These are phyloP conservation scores for Heteromyza rotundicornis DNA, from an alignment of 2,888 invertebrate species.

Conservation along the genomic window DNA sequence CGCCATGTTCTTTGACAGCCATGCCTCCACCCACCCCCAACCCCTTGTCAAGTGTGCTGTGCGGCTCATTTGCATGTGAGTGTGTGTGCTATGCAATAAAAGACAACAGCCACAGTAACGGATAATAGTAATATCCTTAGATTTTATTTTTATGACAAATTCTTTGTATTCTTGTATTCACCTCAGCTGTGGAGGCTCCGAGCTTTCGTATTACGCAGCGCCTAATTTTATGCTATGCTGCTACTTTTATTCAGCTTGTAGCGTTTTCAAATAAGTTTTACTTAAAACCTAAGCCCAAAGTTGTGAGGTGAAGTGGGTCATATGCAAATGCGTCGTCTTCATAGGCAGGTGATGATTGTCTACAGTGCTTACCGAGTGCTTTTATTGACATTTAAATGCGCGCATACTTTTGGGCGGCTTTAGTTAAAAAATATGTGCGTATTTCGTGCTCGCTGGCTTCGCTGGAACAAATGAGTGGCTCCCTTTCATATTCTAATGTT, in stretches of 20 bases:
- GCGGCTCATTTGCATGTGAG: neutral
- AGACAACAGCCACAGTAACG: constrained; percentile 1
- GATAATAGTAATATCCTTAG: constrained; percentile 16
- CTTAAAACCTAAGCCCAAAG: too few relatives aligned
- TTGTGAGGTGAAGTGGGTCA: too few relatives aligned
- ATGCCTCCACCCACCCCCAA: neutral
- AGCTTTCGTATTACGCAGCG: neutral
- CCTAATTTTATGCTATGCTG: constrained; percentile 13
- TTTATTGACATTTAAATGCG: constrained; percentile 43
- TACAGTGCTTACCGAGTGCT: constrained; percentile 30
- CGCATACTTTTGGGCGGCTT: neutral
- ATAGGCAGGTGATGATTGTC: constrained; percentile 45
- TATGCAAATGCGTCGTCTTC: neutral
- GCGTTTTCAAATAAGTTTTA: too few relatives aligned
- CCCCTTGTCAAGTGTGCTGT: neutral
- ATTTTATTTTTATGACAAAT: constrained; percentile 26
- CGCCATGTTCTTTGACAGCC: neutral
- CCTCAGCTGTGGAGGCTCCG: too few relatives aligned
- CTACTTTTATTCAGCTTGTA: too few relatives aligned
- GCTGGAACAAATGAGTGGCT: too few relatives aligned
- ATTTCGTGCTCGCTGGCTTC: neutral
- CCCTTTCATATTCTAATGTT: too few relatives aligned
- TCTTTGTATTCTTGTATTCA: constrained; percentile 12
- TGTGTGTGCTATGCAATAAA: neutral
- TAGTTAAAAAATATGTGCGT: neutral